A percentile compares a stretch with the other conserved stretches of the same genome.
Evolutionary conservation across 2,888 invertebrate species (phyloP).

Genomic region (Tinea pellionella): DNA sequence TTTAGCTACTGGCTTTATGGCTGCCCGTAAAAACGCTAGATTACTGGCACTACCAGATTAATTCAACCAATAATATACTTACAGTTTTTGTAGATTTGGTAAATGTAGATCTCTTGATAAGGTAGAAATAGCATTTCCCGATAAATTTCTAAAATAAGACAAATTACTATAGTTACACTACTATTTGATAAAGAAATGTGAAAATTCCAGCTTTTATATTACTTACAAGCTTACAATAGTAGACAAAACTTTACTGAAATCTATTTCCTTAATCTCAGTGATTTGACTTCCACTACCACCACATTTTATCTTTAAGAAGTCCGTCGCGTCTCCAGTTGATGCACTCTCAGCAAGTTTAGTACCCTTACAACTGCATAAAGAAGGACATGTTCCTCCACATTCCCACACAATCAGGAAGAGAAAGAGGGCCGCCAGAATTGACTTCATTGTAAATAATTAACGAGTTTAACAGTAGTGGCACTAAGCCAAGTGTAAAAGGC

Average conservation of each 20-base stretch:
- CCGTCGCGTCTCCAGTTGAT: slow-evolving; percentile 55
- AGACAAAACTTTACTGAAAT: slow-evolving; percentile 70
- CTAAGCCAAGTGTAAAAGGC: slow-evolving; percentile 56
- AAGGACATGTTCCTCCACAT: slow-evolving; percentile 47
- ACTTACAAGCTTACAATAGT: slow-evolving; percentile 77
- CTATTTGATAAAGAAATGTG: not conserved
- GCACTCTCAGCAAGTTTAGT: not conserved
- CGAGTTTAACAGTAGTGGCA: slow-evolving; percentile 36
- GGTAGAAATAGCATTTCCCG: slow-evolving; percentile 72
- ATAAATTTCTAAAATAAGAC: slow-evolving; percentile 71
- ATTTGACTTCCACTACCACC: slow-evolving; percentile 71
- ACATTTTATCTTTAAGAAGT: slow-evolving; percentile 72
- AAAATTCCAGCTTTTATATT: not conserved
- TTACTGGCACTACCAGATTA: no score
- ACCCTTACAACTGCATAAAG: slow-evolving; percentile 61
- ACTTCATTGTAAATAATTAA: slow-evolving; percentile 29
- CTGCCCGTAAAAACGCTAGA: no score
- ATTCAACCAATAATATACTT: slow-evolving; percentile 55
- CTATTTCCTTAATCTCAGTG: slow-evolving; percentile 71
- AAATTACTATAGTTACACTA: not conserved
- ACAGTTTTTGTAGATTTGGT: slow-evolving; percentile 77
- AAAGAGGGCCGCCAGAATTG: slow-evolving; percentile 34
- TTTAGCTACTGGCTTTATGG: no score
- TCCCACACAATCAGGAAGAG: slow-evolving; percentile 32
- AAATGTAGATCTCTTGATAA: slow-evolving; percentile 72